phyloP scores from a whole-genome alignment of 2,888 invertebrate species.

The Drosophila falleni region DNA sequence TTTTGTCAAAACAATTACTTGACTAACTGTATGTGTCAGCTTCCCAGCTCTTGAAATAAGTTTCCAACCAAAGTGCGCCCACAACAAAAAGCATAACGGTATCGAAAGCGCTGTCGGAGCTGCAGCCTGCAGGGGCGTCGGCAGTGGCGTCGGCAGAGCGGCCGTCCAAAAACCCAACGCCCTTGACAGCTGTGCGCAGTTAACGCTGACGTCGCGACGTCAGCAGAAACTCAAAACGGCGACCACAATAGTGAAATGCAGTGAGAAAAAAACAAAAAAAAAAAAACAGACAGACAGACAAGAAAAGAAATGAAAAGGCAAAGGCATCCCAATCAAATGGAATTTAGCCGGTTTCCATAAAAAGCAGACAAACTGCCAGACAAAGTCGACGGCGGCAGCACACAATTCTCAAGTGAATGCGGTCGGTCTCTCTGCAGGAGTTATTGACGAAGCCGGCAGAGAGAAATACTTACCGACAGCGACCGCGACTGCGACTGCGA shows the following conservation, averaged over 20 bases:
- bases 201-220: conserved; percentile 18
- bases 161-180: conserved; percentile 55
- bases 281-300: conserved; percentile 22
- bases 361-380: conserved; percentile 74
- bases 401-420: conserved; percentile 54
- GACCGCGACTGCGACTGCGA: background rate
- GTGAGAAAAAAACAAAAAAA: conserved; percentile 37
- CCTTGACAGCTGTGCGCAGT: conserved; percentile 62
- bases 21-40: background rate
- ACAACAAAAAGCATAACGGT: conserved; percentile 52
- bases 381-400: conserved; percentile 17
- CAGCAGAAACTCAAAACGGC: conserved; percentile 53
- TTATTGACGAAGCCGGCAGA: conserved; percentile 40
- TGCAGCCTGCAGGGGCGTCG: conserved; percentile 18
- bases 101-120: conserved; percentile 21
- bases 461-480: conserved; percentile 10
- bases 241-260: conserved; percentile 62
- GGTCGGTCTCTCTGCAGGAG: conserved; percentile 47
- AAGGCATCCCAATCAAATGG: conserved; percentile 76
- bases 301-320: conserved; percentile 48
- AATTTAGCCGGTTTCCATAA: conserved; percentile 80
- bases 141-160: background rate
- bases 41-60: conserved; percentile 22
- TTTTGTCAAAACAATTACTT: background rate
- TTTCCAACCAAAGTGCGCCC: conserved; percentile 30